Evolutionary conservation across 1,140 invertebrate genomes (phyloP).

Genomic region (Drosophila sulfurigaster): DNA sequence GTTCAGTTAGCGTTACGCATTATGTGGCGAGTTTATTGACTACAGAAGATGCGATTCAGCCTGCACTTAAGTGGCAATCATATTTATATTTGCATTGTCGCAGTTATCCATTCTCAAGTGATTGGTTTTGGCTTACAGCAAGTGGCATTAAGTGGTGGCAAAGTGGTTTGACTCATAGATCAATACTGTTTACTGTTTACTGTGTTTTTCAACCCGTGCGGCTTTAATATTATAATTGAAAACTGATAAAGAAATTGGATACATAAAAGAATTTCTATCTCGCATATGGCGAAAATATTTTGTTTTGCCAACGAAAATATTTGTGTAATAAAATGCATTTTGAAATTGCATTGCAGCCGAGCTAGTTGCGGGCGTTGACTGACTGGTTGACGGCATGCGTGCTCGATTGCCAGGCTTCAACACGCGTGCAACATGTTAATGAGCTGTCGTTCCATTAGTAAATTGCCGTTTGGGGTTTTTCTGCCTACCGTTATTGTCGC

Average conservation of each 20-base stretch:
- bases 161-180: conserved; percentile 1
- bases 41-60: conserved; percentile 8
- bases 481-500: conserved; percentile 5
- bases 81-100: conserved; percentile 26
- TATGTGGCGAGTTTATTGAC: conserved; percentile 1
- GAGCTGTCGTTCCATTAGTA: conserved; percentile 40
- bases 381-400: conserved; percentile 10
- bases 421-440: conserved; percentile 41
- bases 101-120: conserved; percentile 1
- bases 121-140: neutral
- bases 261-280: neutral
- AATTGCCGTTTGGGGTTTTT: conserved; percentile 14
- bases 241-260: neutral
- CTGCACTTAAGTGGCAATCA: conserved; percentile 28
- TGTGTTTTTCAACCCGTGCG: neutral
- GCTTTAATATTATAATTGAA: neutral
- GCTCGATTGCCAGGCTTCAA: conserved; percentile 17
- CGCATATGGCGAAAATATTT: neutral
- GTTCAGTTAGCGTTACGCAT: conserved; percentile 9
- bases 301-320: conserved; percentile 3
- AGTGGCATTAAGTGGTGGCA: neutral
- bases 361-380: conserved; percentile 3
- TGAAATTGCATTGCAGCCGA: neutral
- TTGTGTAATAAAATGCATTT: conserved; percentile 15
- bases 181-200: neutral